Base-by-base conservation (phyloP, 2,113 vertebrate genomes). In the Pardalotus punctatus region DNA sequence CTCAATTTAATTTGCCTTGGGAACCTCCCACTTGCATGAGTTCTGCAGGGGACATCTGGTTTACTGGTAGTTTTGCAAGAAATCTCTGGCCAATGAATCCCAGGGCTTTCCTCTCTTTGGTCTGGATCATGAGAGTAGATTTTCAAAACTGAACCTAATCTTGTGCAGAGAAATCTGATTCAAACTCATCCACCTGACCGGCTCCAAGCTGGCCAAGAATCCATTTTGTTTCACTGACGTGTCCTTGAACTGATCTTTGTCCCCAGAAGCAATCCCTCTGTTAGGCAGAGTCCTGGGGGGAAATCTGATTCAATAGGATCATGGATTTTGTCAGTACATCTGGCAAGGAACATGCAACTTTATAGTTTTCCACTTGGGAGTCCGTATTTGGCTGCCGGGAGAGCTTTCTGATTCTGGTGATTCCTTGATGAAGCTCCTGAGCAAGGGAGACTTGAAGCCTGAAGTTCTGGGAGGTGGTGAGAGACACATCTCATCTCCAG, bases 41-140 rank as follows among this genome's bases (percentile, higher is more conserved):
- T 54, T 90, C 76, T 71, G 33, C 64, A 62, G 58, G 45, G 77
- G 83, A 93, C 94, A 95, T 94, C 77, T 94, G 93, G 65, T 95
- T 94, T 94, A 47, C 80, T 91, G 65, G 83, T 45, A 92, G 64
- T 79, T 86, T 81, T 90, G 53, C 90, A 85, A 79, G 47, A 78
- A 70, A 82, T 83, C 71, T 69, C 50, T 40, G 67, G 56, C 35
- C 93, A 95, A 95, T 94, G 72, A 89, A 84, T 84, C 50, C 80
- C 94, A 96, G 91, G 89, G 40, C 51, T 91, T 86, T 88, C 31
- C n/a, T 77, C 62, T 31, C 62, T 69, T 64, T 81, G 56, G 27
- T 70, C 43, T 74, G 29, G 80, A 74, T 64, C 35, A 17, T 40
- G 56, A 43, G 51, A 81, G 29, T 4, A 36, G 50, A 35, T 88